phyloP scores from a whole-genome alignment of 2,113 vertebrate genomes.

The Triplophysa siluroides region DNA sequence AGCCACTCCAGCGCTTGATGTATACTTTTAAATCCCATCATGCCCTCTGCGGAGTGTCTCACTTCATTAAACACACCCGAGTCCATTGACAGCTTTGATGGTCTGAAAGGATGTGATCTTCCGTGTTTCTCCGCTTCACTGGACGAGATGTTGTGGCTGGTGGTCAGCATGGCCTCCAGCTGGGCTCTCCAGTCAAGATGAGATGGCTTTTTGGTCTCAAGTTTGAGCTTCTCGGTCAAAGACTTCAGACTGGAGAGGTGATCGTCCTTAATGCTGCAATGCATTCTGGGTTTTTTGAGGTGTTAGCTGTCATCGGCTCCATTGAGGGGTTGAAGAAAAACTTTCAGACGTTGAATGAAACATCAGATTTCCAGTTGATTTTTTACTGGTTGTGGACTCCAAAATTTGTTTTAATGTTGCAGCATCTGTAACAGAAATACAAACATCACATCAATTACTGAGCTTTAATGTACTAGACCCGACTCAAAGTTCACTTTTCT shows the following conservation, averaged over 20 bases:
- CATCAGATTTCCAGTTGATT: not conserved
- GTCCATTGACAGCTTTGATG: slow-evolving; percentile 47
- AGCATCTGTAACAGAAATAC: slow-evolving; percentile 6
- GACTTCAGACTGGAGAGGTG: slow-evolving; percentile 88
- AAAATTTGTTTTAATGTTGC: not conserved
- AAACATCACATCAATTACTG: not conserved
- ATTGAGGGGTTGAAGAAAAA: slow-evolving; percentile 7
- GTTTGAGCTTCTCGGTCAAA: slow-evolving; percentile 87
- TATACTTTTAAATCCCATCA: slow-evolving; percentile 81
- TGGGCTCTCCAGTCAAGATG: slow-evolving; percentile 90
- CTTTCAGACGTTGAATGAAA: not conserved
- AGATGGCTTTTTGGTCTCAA: slow-evolving; percentile 91
- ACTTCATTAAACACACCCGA: slow-evolving; percentile 50
- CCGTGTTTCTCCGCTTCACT: slow-evolving; percentile 45
- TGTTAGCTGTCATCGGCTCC: slow-evolving; percentile 8
- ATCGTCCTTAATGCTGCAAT: slow-evolving; percentile 69
- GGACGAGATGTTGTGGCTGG: slow-evolving; percentile 60
- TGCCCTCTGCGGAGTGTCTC: slow-evolving; percentile 64
- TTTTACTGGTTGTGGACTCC: not conserved
- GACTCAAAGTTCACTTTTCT: not conserved
- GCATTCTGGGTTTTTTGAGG: slow-evolving; percentile 23
- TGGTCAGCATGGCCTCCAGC: slow-evolving; percentile 69
- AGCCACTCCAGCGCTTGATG: slow-evolving; percentile 87
- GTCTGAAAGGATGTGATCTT: slow-evolving; percentile 49
- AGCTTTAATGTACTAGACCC: not conserved